Evolutionary conservation across 2,888 invertebrate genomes (phyloP).

Genomic region (Lucinisca nassula): DNA sequence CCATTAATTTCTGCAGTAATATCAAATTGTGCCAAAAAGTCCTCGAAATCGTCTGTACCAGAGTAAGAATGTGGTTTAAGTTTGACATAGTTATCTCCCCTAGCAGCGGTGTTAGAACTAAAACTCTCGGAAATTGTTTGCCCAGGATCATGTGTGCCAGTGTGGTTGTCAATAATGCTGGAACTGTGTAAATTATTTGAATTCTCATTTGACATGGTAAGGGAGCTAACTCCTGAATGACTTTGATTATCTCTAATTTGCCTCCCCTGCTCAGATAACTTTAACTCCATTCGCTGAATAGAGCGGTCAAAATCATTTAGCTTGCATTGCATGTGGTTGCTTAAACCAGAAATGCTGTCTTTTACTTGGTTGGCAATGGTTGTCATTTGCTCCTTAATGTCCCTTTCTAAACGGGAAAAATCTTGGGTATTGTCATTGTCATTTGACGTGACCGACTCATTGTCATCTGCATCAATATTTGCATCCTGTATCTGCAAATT

Average conservation of each 20-base stretch:
- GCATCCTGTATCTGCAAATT: too few relatives aligned
- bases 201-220: not conserved
- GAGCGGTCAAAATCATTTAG: not conserved
- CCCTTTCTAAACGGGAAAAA: not conserved
- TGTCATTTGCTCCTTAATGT: too few relatives aligned
- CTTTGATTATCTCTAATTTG: not conserved
- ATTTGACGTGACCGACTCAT: not conserved
- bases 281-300: too few relatives aligned
- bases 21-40: conserved; percentile 63
- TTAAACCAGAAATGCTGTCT: not conserved
- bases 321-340: not conserved
- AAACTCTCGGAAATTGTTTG: too few relatives aligned
- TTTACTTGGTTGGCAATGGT: not conserved
- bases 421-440: not conserved
- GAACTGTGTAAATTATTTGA: too few relatives aligned
- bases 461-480: too few relatives aligned
- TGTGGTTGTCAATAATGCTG: too few relatives aligned
- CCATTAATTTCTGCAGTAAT: conserved; percentile 81
- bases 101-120: too few relatives aligned
- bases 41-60: conserved; percentile 56
- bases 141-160: too few relatives aligned
- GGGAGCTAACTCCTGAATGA: not conserved
- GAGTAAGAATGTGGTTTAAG: conserved; percentile 51
- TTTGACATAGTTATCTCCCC: conserved; percentile 4
- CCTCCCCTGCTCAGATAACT: not conserved